phyloP scores from a whole-genome alignment of 1,140 invertebrate genomes.

The Spodoptera frugiperda region DNA sequence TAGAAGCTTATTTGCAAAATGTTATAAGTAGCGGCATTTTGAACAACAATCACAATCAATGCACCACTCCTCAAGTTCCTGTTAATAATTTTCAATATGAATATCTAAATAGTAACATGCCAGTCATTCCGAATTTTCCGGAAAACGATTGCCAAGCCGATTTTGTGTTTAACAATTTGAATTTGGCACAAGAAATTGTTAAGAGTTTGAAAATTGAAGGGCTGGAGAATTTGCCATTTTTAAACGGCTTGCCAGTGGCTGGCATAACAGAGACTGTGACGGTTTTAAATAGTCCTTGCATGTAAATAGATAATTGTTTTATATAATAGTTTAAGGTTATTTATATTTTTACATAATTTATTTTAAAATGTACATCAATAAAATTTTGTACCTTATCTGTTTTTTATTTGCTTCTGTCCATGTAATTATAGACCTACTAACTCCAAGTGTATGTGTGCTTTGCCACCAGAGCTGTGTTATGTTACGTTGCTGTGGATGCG shows the following conservation, averaged over 20 bases:
- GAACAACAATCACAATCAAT: not conserved
- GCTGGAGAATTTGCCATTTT: slow-evolving; percentile 45
- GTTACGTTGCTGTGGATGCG: too few relatives aligned
- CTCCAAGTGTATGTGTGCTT: too few relatives aligned
- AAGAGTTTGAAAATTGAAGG: slow-evolving; percentile 17
- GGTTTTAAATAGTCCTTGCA: slow-evolving; percentile 21
- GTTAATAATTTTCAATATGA: not conserved
- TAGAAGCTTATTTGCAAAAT: not conserved
- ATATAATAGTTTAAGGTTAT: too few relatives aligned
- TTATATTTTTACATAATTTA: too few relatives aligned
- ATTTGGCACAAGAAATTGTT: slow-evolving; percentile 30
- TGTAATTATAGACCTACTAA: too few relatives aligned
- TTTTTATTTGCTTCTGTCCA: too few relatives aligned
- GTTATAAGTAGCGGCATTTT: not conserved
- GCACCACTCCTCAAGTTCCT: not conserved
- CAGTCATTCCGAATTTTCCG: not conserved
- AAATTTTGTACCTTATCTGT: too few relatives aligned
- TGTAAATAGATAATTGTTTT: not conserved
- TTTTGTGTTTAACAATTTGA: slow-evolving; percentile 21
- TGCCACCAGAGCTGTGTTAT: too few relatives aligned
- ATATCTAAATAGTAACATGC: not conserved
- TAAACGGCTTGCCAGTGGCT: slow-evolving; percentile 53
- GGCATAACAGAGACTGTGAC: slow-evolving; percentile 50
- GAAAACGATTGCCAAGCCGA: not conserved
- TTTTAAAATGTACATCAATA: too few relatives aligned